A percentile compares a stretch with the other conserved stretches of the same genome.
Evolutionary conservation across 1,140 invertebrate species (phyloP).

Genomic region (Geopemphigus sp.): DNA sequence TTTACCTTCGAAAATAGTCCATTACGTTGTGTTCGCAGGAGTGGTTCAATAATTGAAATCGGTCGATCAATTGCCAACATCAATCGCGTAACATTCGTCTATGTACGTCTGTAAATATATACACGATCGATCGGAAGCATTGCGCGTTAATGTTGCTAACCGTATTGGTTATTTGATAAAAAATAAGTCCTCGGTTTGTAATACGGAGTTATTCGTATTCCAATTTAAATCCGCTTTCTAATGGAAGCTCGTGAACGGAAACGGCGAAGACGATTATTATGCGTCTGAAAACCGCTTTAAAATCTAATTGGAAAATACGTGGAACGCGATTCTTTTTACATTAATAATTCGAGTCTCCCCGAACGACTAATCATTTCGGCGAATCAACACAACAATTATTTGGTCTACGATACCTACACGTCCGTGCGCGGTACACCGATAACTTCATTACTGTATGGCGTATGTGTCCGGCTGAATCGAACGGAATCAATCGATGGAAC

Average conservation of each 20-base stretch:
- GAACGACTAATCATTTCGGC: too few relatives aligned
- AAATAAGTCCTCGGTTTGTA: not conserved
- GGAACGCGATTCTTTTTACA: too few relatives aligned
- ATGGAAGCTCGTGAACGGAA: not conserved
- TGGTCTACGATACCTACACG: too few relatives aligned
- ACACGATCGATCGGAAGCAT: not conserved
- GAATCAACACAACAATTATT: too few relatives aligned
- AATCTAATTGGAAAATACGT: not conserved
- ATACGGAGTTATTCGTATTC: not conserved
- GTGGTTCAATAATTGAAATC: not conserved
- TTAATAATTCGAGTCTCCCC: too few relatives aligned
- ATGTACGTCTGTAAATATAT: not conserved
- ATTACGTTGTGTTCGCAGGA: too few relatives aligned
- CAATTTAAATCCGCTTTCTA: constrained; percentile 6
- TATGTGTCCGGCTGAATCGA: too few relatives aligned
- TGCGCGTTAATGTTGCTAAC: not conserved
- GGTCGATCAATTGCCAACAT: not conserved
- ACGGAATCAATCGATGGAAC: too few relatives aligned
- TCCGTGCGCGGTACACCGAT: too few relatives aligned
- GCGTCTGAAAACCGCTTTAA: not conserved
- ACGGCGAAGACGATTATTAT: not conserved
- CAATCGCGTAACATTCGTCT: not conserved
- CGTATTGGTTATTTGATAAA: not conserved
- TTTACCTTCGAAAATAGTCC: not conserved
- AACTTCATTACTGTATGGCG: too few relatives aligned